Conservation (phyloP, 2,113 vertebrate species). For the Atractosteus spatula region DNA sequence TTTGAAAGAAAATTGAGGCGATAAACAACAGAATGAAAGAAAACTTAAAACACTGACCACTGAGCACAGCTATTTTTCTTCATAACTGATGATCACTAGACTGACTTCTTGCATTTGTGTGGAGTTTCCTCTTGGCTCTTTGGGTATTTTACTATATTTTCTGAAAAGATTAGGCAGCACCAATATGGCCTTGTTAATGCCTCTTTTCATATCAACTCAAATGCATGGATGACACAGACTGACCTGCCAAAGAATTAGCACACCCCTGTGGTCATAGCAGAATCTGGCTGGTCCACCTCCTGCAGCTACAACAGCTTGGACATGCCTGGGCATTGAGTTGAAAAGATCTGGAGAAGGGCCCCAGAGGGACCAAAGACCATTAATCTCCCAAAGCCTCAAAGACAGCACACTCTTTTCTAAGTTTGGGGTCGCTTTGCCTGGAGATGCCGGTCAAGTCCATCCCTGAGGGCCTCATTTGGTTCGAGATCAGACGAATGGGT, state of each 20-base stretch:
- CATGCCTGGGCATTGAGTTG: constrained; percentile 63
- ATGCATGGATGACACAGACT: constrained; percentile 52
- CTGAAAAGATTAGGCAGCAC: constrained; percentile 8
- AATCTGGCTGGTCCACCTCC: constrained; percentile 7
- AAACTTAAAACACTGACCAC: too few species aligned
- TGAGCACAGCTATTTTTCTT: too few species aligned
- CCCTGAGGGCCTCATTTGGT: constrained; percentile 55
- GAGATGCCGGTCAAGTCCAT: constrained; percentile 50
- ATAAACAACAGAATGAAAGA: too few species aligned
- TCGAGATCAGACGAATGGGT: constrained; percentile 58
- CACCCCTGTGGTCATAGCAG: constrained; percentile 51
- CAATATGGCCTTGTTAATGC: constrained; percentile 53
- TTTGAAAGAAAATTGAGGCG: too few species aligned
- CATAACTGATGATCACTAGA: too few species aligned
- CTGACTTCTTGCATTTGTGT: too few species aligned
- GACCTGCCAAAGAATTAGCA: constrained; percentile 64
- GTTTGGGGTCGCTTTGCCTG: constrained; percentile 25
- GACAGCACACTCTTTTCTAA: not conserved
- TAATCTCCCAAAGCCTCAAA: constrained; percentile 64
- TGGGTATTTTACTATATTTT: too few species aligned
- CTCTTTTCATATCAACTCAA: constrained; percentile 45
- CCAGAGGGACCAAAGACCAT: constrained; percentile 45
- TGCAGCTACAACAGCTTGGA: constrained; percentile 57
- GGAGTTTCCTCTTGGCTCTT: too few species aligned
- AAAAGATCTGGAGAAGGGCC: constrained; percentile 48